Evolutionary conservation across 2,888 invertebrate species (phyloP), one percentile per base, ranked within the genome.

Genomic region (Drosophila acutilabella): DNA sequence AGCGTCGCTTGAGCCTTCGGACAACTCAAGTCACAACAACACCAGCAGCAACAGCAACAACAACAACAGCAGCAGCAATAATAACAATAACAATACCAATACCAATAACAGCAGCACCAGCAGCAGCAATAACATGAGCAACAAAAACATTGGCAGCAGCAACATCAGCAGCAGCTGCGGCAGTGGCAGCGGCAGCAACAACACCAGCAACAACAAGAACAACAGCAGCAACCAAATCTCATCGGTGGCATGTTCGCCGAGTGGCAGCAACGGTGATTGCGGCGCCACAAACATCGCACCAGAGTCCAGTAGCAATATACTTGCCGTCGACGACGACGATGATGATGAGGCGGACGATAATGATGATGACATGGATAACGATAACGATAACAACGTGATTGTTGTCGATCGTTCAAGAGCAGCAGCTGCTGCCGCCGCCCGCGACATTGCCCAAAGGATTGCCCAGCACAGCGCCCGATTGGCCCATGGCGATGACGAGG

Each of bases 401-500:
- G 82, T 70, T 6, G 81, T 67, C 4, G 74, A 80, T 42, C 73
- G 70, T 6, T 65, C 80, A 11, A 58, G 30, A 4, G 78, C 45
- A 1, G 78, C 48, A 1, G 79, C 80, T 7, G 78, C 79, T 0
- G 85, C 87, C 10, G 69, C 80, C 10, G 82, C 87, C 4, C 58
- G 88, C 0, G 88, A 85, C 23, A 73, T 83, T 48, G 83, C 85
- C 45, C 88, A 88, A 16, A 71, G 88, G 13, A 53, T 83, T 11
- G 83, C 74, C 20, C 83, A 81, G 26, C 81, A 80, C 1, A 78
- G 50, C 5, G 62, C 80, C 7, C 52, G 86, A 6, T 23, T 74
- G 16, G 44, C 11, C 20, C 42, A 69, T 7, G 80, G 70, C 10
- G 87, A 72, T 23, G 71, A 70, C 11, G 85, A 78, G 4, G 87